Percentiles rank a stretch among this genome's conserved stretches.
phyloP scores from a whole-genome alignment of 1,140 invertebrate species.

The Caenorhabditis remanei region DNA sequence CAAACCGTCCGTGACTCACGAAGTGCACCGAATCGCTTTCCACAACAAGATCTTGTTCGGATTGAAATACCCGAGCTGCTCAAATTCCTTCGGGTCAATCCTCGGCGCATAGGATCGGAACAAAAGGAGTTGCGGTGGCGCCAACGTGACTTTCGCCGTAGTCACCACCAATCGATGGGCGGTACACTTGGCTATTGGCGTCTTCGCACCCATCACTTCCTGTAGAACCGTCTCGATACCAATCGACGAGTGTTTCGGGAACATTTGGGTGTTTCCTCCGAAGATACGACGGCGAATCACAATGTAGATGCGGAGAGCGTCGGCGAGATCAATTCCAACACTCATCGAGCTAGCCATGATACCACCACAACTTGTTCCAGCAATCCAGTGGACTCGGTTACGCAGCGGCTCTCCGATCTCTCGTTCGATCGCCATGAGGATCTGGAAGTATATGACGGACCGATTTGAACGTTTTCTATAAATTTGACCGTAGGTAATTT shows the following conservation, averaged over 20 bases:
- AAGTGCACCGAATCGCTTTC: constrained; percentile 58
- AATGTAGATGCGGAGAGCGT: constrained; percentile 41
- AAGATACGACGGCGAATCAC: constrained; percentile 25
- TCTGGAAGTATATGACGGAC: no score
- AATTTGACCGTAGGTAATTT: no score
- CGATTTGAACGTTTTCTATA: no score
- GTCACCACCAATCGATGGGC: constrained; percentile 56
- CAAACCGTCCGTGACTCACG: constrained; percentile 11
- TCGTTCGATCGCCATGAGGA: constrained; percentile 42
- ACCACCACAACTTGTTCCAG: constrained; percentile 59
- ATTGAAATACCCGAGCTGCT: constrained; percentile 56
- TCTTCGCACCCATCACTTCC: constrained; percentile 42
- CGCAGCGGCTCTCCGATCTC: constrained; percentile 43
- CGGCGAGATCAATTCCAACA: constrained; percentile 20
- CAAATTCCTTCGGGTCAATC: constrained; percentile 46
- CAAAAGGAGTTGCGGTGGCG: constrained; percentile 42
- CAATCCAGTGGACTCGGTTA: constrained; percentile 56
- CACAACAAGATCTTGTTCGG: constrained; percentile 56
- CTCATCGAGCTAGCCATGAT: constrained; percentile 46
- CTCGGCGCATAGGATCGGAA: constrained; percentile 58
- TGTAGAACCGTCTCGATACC: constrained; percentile 59
- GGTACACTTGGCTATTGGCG: constrained; percentile 1
- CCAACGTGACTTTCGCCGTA: constrained; percentile 39
- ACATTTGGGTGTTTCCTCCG: constrained; percentile 52
- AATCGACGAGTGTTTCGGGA: constrained; percentile 49